These are phyloP conservation scores for Sebastes umbrosus DNA, from an alignment of 2,797 vertebrate genomes.

Conservation along the genomic window DNA sequence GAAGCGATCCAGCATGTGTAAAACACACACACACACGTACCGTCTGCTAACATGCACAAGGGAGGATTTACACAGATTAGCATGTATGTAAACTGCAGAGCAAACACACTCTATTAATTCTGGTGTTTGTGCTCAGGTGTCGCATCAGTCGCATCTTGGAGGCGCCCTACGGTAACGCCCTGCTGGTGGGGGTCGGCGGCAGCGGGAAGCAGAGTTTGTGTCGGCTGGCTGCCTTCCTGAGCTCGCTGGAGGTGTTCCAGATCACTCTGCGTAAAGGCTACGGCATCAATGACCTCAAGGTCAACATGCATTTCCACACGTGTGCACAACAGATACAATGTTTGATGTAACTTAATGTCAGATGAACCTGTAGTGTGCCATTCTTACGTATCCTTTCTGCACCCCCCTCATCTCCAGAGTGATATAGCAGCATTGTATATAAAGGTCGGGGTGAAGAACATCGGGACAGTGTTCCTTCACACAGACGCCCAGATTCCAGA, in stretches of 20 bases:
- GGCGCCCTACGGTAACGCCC: constrained; percentile 80
- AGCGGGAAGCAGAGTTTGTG: constrained; percentile 85
- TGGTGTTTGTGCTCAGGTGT: constrained; percentile 67
- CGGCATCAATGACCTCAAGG: constrained; percentile 81
- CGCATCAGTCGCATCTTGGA: constrained; percentile 85
- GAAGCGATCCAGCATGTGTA: constrained; percentile 80
- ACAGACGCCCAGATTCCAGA: constrained; percentile 81
- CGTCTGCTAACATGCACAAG: background rate
- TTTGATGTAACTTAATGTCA: background rate
- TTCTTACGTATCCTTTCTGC: background rate
- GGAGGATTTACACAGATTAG: constrained; percentile 21
- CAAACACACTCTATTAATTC: background rate
- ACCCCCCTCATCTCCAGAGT: constrained; percentile 65
- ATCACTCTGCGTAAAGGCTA: constrained; percentile 82
- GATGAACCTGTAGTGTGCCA: background rate
- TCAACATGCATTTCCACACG: constrained; percentile 30
- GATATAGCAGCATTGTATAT: constrained; percentile 86
- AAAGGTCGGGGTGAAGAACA: constrained; percentile 84
- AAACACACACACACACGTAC: constrained; percentile 17
- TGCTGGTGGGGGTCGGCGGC: constrained; percentile 82
- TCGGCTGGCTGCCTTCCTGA: constrained; percentile 81
- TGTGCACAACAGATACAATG: background rate
- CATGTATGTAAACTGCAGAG: background rate
- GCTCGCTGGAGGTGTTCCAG: constrained; percentile 83
- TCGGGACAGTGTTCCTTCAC: constrained; percentile 80